Base-by-base conservation (phyloP, 1,140 invertebrate species). In the Hermetia illucens region DNA sequence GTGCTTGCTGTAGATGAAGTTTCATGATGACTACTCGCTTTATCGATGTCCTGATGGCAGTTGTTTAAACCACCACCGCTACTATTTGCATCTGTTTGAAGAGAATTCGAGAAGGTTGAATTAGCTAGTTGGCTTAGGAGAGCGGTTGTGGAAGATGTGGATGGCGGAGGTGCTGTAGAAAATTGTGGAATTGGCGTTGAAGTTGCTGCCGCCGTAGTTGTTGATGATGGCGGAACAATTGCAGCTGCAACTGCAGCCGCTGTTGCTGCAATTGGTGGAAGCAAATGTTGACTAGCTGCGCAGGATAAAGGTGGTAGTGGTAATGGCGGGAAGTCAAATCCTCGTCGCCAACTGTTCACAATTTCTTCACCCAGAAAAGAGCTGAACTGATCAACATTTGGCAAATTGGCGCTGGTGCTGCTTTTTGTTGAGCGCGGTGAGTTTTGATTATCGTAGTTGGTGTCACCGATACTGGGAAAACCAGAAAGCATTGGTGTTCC, bases 311-410 rank as follows among this genome's bases (percentile, higher is more conserved):
- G 31, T 30, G 31, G 36, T 12, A 29, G 21, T 39, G 74, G 63
- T 50, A 74, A 69, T 44, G 71, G 70, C 37, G 71, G 64, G 59
- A 80, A 77, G 50, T 81, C 66, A 46, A 72, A 73, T 49, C 77
- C 70, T 53, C 79, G 69, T 78, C 79, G 83, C 55, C 79, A 58
- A 33, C 38, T 77, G 45, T 77, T 76, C 44, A 81, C 78, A 45
- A 82, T 77, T 57, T 82, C 79, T 61, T 82, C 78, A 50, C 78
- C 78, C 39, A 82, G 65, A 43, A 81, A 68, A 29, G 72, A 72
- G 49, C 75, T 74, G 55, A 78, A 79, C 19, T 71, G 69, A 55
- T 79, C 75, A 48, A 78, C 75, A 53, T 74, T 77, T 58, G 77
- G 74, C 21, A 75, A 69, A 36, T 63, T 27, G 71, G 72, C 18